These are phyloP conservation scores for Artibeus lituratus DNA, from an alignment of 2,797 vertebrate genomes.

Conservation along the genomic window DNA sequence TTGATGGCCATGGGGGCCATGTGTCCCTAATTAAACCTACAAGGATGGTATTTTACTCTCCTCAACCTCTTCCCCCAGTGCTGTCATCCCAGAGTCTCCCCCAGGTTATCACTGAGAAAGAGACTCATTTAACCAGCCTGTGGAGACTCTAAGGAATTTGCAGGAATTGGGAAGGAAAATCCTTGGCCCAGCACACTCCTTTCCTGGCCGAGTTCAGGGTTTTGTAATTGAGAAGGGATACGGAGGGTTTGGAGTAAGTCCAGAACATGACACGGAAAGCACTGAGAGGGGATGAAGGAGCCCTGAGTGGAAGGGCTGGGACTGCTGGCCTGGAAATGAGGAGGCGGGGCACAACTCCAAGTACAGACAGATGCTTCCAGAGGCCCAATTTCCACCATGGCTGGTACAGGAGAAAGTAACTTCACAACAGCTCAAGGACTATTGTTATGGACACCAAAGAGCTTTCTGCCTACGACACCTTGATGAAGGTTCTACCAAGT, in stretches of 20 bases:
- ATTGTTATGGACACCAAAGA: not conserved
- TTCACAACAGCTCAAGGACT: not conserved
- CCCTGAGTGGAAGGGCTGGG: not conserved
- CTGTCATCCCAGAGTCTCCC: not conserved
- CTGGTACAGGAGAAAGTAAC: not conserved
- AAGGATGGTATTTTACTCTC: conserved; percentile 23
- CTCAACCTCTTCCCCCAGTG: not conserved
- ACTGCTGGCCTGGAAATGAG: not conserved
- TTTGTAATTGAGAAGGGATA: conserved; percentile 46
- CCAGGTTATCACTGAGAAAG: not conserved
- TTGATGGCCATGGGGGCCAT: not conserved
- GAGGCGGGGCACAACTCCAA: not conserved
- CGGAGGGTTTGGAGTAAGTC: not conserved
- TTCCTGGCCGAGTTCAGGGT: conserved; percentile 14
- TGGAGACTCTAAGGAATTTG: conserved; percentile 42
- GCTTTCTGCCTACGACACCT: not conserved
- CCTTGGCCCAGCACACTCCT: conserved; percentile 11
- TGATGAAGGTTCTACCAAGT: not conserved
- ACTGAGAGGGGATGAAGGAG: not conserved
- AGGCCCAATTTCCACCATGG: not conserved
- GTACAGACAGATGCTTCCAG: not conserved
- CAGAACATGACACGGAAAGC: not conserved
- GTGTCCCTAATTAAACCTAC: conserved; percentile 17
- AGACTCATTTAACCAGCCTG: conserved; percentile 4
- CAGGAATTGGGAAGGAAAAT: conserved; percentile 37